Evolutionary conservation across 2,113 vertebrate genomes (phyloP).

Genomic region (Amblyornis subalaris): DNA sequence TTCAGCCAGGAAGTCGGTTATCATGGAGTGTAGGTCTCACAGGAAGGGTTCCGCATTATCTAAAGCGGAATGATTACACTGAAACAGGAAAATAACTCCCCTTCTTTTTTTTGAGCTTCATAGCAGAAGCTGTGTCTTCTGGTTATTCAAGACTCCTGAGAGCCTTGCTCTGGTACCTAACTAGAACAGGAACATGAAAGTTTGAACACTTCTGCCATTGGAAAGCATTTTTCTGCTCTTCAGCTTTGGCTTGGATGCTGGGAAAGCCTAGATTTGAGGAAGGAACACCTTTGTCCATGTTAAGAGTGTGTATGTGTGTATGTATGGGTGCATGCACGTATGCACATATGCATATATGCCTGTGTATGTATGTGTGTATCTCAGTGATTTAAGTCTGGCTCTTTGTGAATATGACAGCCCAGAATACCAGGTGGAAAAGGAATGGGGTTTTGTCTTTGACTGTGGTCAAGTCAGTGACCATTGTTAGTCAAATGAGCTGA

Average conservation of each 20-base stretch:
- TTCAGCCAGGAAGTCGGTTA: not conserved
- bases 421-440: not conserved
- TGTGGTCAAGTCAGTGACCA: not conserved
- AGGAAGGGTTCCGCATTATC: not conserved
- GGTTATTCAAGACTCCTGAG: not conserved
- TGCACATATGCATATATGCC: too few species aligned
- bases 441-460: not conserved
- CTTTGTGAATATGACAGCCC: not conserved
- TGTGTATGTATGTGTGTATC: fast-evolving
- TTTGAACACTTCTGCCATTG: not conserved
- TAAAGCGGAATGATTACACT: not conserved
- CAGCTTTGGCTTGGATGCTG: not conserved
- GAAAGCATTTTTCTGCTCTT: not conserved
- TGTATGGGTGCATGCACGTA: fast-evolving
- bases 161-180: not conserved
- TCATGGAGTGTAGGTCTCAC: fast-evolving
- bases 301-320: not conserved
- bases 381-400: not conserved
- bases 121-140: not conserved
- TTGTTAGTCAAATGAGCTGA: not conserved
- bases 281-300: not conserved
- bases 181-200: not conserved
- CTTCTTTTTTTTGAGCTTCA: not conserved
- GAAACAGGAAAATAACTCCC: not conserved
- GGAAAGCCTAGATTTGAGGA: not conserved